Evolutionary conservation across 2,113 vertebrate genomes (phyloP).

Genomic region (Hippocampus abdominalis): DNA sequence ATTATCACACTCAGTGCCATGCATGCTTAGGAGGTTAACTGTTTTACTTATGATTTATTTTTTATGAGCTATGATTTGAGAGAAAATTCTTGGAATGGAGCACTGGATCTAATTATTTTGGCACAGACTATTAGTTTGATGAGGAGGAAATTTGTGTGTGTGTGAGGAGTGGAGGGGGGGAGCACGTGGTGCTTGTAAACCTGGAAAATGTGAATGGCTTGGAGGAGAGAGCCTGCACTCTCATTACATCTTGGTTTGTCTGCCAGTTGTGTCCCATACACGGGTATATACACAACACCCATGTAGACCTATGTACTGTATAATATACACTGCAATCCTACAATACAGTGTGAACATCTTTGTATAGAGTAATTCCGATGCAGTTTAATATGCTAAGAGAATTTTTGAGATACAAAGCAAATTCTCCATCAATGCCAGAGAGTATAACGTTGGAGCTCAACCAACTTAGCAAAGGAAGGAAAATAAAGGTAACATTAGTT

Average conservation of each 20-base stretch:
- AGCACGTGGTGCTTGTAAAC: slow-evolving; percentile 46
- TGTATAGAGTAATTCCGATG: not conserved
- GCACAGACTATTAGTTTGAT: slow-evolving; percentile 16
- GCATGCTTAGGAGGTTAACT: not conserved
- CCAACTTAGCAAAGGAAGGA: not conserved
- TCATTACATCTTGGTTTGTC: slow-evolving; percentile 12
- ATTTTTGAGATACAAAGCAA: not conserved
- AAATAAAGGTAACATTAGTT: not conserved
- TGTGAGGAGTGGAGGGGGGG: too few relatives aligned
- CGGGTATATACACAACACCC: too few relatives aligned
- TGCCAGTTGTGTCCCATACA: not conserved
- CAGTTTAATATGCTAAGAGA: not conserved
- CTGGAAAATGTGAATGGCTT: slow-evolving; percentile 36
- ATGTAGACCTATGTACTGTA: too few relatives aligned
- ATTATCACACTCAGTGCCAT: not conserved
- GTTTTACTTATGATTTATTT: not conserved
- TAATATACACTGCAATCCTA: too few relatives aligned
- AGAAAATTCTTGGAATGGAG: slow-evolving; percentile 35
- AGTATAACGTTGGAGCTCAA: slow-evolving; percentile 19
- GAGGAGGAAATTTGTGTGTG: slow-evolving; percentile 38
- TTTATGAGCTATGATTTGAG: slow-evolving; percentile 12
- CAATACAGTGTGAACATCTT: not conserved
- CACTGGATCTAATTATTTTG: slow-evolving; percentile 34
- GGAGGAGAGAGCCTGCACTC: slow-evolving; percentile 27
- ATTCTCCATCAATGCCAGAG: slow-evolving; percentile 15